These are phyloP conservation scores for Falco cherrug DNA, from an alignment of 2,797 vertebrate genomes.

Conservation along the genomic window DNA sequence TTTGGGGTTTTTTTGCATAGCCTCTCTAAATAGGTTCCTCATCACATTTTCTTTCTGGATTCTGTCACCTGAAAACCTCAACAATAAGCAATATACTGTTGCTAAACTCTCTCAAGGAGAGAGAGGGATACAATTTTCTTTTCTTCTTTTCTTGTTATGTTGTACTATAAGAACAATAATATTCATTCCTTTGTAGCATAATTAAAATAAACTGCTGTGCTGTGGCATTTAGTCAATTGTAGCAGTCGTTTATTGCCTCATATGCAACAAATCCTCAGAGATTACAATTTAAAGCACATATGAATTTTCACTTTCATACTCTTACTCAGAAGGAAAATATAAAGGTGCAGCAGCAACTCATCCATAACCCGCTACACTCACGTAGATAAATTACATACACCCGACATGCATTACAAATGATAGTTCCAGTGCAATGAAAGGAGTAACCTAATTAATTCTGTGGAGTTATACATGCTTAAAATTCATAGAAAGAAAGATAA, in stretches of 20 bases:
- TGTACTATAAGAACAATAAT: constrained; percentile 36
- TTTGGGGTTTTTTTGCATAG: too few relatives aligned
- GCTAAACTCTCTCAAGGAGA: not conserved
- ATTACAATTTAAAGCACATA: not conserved
- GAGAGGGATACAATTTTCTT: not conserved
- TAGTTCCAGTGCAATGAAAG: not conserved
- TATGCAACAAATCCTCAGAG: constrained; percentile 38
- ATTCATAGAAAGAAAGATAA: not conserved
- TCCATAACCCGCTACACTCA: not conserved
- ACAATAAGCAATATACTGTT: not conserved
- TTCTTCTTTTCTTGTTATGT: not conserved
- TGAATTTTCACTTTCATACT: not conserved
- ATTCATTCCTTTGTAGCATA: constrained; percentile 46
- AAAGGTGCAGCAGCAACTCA: not conserved
- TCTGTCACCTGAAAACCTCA: not conserved
- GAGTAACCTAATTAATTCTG: not conserved
- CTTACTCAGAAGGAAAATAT: not conserved
- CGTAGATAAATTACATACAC: not conserved
- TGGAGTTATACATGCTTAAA: not conserved
- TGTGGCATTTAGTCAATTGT: constrained; percentile 52
- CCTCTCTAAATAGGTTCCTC: not conserved
- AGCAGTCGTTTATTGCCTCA: constrained; percentile 44
- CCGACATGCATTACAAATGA: not conserved
- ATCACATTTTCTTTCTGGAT: not conserved
- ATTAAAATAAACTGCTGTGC: constrained; percentile 64